phyloP scores from a whole-genome alignment of 2,888 invertebrate species.

The Pelosia muscerda region DNA sequence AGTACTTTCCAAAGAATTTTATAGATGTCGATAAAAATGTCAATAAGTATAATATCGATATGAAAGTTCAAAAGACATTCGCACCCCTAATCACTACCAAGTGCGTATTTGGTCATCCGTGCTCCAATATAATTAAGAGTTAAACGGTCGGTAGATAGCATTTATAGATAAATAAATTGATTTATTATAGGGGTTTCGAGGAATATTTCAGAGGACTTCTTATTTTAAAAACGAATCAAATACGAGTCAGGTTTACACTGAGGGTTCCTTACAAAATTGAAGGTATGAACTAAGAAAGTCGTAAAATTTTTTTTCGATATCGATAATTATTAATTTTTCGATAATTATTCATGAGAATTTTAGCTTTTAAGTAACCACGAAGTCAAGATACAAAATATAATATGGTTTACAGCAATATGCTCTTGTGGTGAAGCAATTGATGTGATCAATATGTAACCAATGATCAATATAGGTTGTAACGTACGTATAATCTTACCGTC shows the following conservation, averaged over 20 bases:
- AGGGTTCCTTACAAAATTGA: no score
- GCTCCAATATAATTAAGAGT: slow-evolving; percentile 61
- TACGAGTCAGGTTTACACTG: neutral
- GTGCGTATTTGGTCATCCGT: slow-evolving; percentile 63
- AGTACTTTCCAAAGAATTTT: no score
- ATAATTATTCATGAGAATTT: no score
- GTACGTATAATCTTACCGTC: no score
- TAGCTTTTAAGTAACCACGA: neutral
- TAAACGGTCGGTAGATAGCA: slow-evolving; percentile 62
- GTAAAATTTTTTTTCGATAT: no score
- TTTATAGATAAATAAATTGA: slow-evolving; percentile 52
- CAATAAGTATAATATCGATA: neutral
- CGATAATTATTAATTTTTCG: no score
- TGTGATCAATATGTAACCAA: neutral
- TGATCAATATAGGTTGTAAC: no score
- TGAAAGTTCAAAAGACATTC: neutral
- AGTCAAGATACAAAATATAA: neutral
- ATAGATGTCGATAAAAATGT: no score
- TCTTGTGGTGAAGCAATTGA: no score
- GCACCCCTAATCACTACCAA: slow-evolving; percentile 50
- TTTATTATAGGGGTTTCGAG: slow-evolving; percentile 33
- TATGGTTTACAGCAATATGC: neutral
- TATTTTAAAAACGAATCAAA: neutral
- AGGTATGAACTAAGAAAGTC: no score
- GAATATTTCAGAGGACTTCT: slow-evolving; percentile 1